Percentiles rank a stretch among this genome's conserved stretches.
Evolutionary conservation across 2,113 vertebrate genomes (phyloP).

Genomic region (Podiceps cristatus): DNA sequence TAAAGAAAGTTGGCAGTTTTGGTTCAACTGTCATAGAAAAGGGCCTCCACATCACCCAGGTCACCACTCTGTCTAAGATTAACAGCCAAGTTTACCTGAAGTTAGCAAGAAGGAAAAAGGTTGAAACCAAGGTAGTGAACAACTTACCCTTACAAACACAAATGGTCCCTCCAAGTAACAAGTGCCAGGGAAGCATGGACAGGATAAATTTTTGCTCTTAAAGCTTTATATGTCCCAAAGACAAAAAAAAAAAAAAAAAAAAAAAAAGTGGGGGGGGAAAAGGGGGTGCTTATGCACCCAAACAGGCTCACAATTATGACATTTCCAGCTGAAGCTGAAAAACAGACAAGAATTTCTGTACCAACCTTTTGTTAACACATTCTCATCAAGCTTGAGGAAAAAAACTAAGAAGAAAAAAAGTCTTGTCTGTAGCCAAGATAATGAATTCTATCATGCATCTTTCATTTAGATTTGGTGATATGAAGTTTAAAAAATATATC

Average conservation of each 20-base stretch:
- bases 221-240: neutral
- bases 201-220: neutral
- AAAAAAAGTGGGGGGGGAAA: no score
- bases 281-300: neutral
- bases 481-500: slow-evolving; percentile 3
- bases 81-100: neutral
- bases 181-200: fast-evolving
- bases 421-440: neutral
- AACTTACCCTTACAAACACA: neutral
- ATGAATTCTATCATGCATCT: neutral
- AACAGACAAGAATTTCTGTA: neutral
- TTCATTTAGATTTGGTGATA: neutral
- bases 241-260: neutral
- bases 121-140: neutral
- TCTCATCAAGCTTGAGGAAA: neutral
- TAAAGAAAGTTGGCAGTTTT: neutral
- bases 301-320: neutral
- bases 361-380: neutral
- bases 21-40: neutral
- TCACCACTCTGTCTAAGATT: neutral
- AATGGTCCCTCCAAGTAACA: neutral
- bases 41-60: neutral
- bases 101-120: neutral
- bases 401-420: neutral
- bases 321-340: neutral